A percentile compares a stretch with the other conserved stretches of the same genome.
Conservation (phyloP, 2,888 invertebrate species). For the Halictus quadricinctus region DNA sequence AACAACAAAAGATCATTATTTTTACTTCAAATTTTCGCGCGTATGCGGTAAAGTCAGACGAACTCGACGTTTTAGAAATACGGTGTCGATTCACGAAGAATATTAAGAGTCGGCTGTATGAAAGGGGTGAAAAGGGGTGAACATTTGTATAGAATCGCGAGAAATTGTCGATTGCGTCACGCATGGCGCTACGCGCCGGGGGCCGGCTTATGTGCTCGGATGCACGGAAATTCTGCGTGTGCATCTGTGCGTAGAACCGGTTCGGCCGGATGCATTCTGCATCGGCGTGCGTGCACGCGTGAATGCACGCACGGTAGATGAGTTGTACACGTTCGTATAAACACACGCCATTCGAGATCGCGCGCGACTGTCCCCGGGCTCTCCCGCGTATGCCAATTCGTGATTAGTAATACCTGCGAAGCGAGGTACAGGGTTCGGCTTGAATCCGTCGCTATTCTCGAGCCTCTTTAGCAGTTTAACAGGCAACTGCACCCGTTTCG, state of each 20-base stretch:
- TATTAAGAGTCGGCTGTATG: not conserved
- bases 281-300: conserved; percentile 38
- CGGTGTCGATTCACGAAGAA: not conserved
- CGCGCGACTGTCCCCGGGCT: not conserved
- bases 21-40: too few species aligned
- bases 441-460: conserved; percentile 67
- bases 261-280: conserved; percentile 28
- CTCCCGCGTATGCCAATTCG: conserved; percentile 60
- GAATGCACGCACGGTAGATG: conserved; percentile 40
- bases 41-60: too few species aligned
- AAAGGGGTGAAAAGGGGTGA: not conserved
- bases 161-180: conserved; percentile 41
- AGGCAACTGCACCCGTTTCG: conserved; percentile 66
- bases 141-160: conserved; percentile 25
- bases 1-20: too few species aligned
- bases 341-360: conserved; percentile 22
- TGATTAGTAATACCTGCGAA: conserved; percentile 69
- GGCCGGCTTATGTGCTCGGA: conserved; percentile 43
- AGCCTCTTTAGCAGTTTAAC: conserved; percentile 68
- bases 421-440: conserved; percentile 64
- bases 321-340: conserved; percentile 34
- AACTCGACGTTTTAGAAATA: not conserved
- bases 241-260: conserved; percentile 52
- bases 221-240: conserved; percentile 59
- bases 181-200: conserved; percentile 24